These are phyloP conservation scores for Ivindomyrus marchei DNA, from an alignment of 2,113 vertebrate genomes.

Conservation along the genomic window DNA sequence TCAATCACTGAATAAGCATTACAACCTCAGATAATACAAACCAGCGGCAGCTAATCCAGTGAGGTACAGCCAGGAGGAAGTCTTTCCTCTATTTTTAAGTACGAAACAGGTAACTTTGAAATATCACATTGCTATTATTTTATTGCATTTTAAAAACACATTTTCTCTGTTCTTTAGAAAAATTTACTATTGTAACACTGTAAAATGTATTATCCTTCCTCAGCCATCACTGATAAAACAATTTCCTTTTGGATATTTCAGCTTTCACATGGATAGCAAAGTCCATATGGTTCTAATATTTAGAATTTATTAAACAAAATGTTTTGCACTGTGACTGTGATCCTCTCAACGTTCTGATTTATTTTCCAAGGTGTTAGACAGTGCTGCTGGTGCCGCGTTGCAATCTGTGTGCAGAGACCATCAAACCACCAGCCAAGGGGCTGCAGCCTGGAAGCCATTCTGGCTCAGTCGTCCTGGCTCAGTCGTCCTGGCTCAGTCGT, in stretches of 20 bases:
- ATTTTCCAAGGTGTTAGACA: neutral
- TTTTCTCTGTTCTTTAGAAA: neutral
- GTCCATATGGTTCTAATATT: neutral
- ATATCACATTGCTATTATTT: neutral
- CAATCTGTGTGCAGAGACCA: neutral
- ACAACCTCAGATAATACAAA: neutral
- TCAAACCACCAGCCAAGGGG: neutral
- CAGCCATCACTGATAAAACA: neutral
- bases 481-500: neutral
- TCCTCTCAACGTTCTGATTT: neutral
- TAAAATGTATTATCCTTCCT: neutral
- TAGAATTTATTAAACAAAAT: neutral
- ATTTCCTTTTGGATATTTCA: neutral
- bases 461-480: no score
- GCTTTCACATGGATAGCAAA: neutral
- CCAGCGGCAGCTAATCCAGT: neutral
- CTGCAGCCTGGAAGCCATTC: neutral
- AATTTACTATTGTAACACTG: neutral
- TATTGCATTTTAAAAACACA: neutral
- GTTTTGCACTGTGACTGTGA: neutral
- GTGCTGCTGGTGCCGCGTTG: neutral
- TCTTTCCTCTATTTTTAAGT: neutral
- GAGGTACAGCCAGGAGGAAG: neutral
- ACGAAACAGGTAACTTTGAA: neutral
- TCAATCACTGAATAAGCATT: neutral